These are phyloP conservation scores for Diphyllodes magnificus DNA, from an alignment of 2,113 vertebrate species.

Conservation along the genomic window DNA sequence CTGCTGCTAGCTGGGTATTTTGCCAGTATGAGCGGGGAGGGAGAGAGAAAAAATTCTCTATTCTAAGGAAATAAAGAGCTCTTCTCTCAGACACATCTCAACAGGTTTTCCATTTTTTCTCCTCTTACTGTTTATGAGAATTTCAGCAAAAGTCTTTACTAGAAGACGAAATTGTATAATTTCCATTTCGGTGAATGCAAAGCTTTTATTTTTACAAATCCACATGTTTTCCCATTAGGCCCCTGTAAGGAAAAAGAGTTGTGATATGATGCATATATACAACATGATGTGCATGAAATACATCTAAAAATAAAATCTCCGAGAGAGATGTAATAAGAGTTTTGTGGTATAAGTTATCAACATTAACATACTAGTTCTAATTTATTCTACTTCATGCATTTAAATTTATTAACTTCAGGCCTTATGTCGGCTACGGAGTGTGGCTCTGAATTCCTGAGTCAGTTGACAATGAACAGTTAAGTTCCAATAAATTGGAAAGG, in stretches of 20 bases:
- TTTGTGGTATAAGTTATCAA: slow-evolving; percentile 56
- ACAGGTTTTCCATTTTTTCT: not conserved
- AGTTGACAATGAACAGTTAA: slow-evolving; percentile 65
- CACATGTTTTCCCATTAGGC: slow-evolving; percentile 38
- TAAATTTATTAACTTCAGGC: slow-evolving; percentile 67
- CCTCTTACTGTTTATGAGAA: not conserved
- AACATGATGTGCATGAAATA: slow-evolving; percentile 46
- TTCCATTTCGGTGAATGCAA: slow-evolving; percentile 15
- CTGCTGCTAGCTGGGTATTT: not conserved
- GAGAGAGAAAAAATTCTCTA: not conserved
- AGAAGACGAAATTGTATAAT: not conserved
- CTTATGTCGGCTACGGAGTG: slow-evolving; percentile 44
- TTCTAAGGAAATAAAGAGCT: not conserved
- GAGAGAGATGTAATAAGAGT: slow-evolving; percentile 49
- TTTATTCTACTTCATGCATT: slow-evolving; percentile 69
- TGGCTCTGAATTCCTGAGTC: slow-evolving; percentile 67
- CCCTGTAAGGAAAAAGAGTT: not conserved
- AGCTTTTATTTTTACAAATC: slow-evolving; percentile 40
- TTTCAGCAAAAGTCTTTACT: not conserved
- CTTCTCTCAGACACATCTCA: not conserved
- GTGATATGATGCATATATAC: not conserved
- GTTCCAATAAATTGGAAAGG: slow-evolving; percentile 68
- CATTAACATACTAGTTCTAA: slow-evolving; percentile 66
- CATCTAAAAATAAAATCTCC: slow-evolving; percentile 56
- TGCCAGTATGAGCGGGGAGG: not conserved